These are phyloP conservation scores for Teleopsis dalmanni DNA, from an alignment of 1,140 invertebrate genomes.

Conservation along the genomic window DNA sequence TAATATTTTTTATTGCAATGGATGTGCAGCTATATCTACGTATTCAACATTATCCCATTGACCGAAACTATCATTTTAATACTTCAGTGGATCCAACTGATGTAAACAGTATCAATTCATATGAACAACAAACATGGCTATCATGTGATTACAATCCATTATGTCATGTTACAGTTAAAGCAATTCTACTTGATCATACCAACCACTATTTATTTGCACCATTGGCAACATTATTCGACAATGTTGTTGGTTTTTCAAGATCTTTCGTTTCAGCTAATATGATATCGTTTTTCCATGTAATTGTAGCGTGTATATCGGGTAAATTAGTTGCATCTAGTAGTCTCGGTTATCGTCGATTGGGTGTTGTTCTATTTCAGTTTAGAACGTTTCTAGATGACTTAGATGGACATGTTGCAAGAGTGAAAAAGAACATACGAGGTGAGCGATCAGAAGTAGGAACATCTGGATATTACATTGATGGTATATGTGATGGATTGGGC, in stretches of 20 bases:
- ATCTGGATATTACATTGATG: conserved; percentile 64
- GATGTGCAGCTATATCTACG: conserved; percentile 53
- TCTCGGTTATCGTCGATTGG: conserved; percentile 57
- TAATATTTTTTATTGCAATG: conserved; percentile 54
- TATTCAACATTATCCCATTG: conserved; percentile 52
- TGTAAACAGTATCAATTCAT: conserved; percentile 30
- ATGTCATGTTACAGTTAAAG: conserved; percentile 68
- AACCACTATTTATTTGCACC: conserved; percentile 72
- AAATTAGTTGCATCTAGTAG: conserved; percentile 62
- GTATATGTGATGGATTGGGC: conserved; percentile 65
- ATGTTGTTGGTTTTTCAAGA: conserved; percentile 54
- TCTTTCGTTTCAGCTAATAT: conserved; percentile 67
- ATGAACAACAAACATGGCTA: conserved; percentile 53
- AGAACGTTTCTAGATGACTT: conserved; percentile 71
- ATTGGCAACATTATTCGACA: conserved; percentile 57
- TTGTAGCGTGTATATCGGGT: conserved; percentile 60
- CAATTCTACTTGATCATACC: conserved; percentile 63
- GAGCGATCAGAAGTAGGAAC: conserved; percentile 65
- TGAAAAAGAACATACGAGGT: conserved; percentile 58
- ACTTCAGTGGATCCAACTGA: conserved; percentile 17
- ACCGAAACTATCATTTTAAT: conserved; percentile 39
- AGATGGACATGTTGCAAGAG: conserved; percentile 70
- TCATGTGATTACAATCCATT: conserved; percentile 62
- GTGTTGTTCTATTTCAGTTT: conserved; percentile 65
- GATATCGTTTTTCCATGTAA: conserved; percentile 66